Percentiles rank a stretch among this genome's conserved stretches.
Evolutionary conservation across 30 jellyfish, hydroid and myxozoan species (phyloP).

Genomic region (Hydra vulgaris): DNA sequence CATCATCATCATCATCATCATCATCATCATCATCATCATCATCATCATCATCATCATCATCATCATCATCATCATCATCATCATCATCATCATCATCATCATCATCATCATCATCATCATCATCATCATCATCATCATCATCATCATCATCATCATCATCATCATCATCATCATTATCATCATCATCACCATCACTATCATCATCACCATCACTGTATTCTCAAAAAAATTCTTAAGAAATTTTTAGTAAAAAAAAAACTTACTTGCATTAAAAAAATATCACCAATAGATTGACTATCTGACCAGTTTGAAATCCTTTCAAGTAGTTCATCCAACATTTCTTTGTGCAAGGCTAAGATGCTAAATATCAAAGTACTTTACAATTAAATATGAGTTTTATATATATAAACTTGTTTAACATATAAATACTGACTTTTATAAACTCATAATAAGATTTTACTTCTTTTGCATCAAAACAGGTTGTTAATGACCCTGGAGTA

Average conservation of each 20-base stretch:
- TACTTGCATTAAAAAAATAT: conserved; percentile 47
- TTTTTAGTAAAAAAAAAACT: conserved; percentile 16
- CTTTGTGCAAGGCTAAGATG: conserved; percentile 52
- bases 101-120: not conserved
- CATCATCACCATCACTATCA: too few species aligned
- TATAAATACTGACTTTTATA: not conserved
- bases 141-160: not conserved
- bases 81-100: not conserved
- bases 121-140: not conserved
- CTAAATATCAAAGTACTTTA: conserved; percentile 21
- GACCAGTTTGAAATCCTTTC: conserved; percentile 67
- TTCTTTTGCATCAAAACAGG: too few species aligned
- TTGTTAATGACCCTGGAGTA: too few species aligned
- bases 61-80: not conserved
- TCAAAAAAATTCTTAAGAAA: too few species aligned
- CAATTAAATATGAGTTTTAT: too few species aligned
- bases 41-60: not conserved
- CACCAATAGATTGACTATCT: conserved; percentile 61
- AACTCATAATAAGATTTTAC: not conserved
- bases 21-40: not conserved
- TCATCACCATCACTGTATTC: too few species aligned
- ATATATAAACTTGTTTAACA: too few species aligned
- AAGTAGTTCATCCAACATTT: conserved; percentile 46
- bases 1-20: not conserved
- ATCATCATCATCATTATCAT: not conserved